A percentile compares a stretch with the other conserved stretches of the same genome.
phyloP scores from a whole-genome alignment of 2,113 vertebrate species.

The Micronycteris hirsuta region DNA sequence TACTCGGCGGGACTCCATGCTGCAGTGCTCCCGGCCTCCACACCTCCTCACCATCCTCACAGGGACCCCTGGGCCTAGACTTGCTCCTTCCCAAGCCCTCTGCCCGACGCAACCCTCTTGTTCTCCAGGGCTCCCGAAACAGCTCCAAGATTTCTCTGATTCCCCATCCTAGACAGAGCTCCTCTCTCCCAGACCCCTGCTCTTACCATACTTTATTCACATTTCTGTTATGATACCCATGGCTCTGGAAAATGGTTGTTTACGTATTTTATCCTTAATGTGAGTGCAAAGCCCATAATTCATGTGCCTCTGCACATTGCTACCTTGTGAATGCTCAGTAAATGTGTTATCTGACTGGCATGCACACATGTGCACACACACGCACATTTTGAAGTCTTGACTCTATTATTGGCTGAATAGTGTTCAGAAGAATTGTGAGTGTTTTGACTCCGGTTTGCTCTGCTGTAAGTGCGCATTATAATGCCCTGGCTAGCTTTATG shows the following conservation, averaged over 20 bases:
- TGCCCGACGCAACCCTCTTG: not conserved
- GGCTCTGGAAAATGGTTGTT: not conserved
- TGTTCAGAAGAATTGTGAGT: not conserved
- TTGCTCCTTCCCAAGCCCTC: not conserved
- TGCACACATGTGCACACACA: fast-evolving
- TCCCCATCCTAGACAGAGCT: not conserved
- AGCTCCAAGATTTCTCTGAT: not conserved
- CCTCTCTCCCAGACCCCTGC: not conserved
- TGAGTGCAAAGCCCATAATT: not conserved
- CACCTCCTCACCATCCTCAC: not conserved
- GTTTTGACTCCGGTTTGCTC: not conserved
- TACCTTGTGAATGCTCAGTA: not conserved
- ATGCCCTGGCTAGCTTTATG: not conserved
- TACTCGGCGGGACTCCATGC: not conserved
- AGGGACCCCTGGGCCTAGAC: not conserved
- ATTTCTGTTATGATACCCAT: not conserved
- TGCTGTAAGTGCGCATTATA: not conserved
- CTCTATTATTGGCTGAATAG: not conserved
- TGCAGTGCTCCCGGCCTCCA: fast-evolving
- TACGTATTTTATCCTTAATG: not conserved
- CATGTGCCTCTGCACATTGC: not conserved
- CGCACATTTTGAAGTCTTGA: not conserved
- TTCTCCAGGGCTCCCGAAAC: not conserved
- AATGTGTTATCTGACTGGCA: not conserved
- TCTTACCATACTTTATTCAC: not conserved